Percentiles rank a stretch among this genome's conserved stretches.
phyloP scores from a whole-genome alignment of 2,113 vertebrate species.

The Antechinus flavipes region DNA sequence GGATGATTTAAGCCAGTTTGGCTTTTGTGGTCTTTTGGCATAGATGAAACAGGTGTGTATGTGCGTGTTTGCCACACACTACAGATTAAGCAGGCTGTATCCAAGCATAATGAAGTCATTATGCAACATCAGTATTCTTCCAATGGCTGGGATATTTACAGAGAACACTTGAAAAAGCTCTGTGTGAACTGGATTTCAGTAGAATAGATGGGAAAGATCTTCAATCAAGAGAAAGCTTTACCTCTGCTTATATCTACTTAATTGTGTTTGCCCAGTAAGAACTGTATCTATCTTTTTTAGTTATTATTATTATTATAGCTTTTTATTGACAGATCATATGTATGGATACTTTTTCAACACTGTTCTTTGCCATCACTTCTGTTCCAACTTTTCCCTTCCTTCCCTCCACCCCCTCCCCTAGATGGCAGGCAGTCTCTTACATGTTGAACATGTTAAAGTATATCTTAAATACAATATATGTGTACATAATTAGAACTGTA shows the following conservation, averaged over 20 bases:
- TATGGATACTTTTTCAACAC: no score
- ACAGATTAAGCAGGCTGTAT: conserved; percentile 84
- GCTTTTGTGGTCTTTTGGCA: conserved; percentile 88
- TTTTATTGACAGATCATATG: no score
- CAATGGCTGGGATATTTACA: conserved; percentile 84
- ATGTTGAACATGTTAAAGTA: no score
- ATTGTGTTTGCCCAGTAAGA: conserved; percentile 59
- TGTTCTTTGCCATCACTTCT: no score
- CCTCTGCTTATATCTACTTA: conserved; percentile 68
- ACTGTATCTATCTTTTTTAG: neutral
- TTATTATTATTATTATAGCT: no score
- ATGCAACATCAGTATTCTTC: conserved; percentile 87
- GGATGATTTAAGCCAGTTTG: conserved; percentile 87
- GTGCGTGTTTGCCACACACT: conserved; percentile 88
- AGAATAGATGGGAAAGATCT: conserved; percentile 77
- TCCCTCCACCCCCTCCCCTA: no score
- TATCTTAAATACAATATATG: no score
- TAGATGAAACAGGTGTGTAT: conserved; percentile 91
- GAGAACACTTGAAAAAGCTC: conserved; percentile 79
- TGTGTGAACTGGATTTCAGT: conserved; percentile 81
- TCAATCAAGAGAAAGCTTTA: conserved; percentile 65
- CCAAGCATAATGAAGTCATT: conserved; percentile 89
- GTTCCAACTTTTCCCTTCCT: no score
- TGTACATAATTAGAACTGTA: no score
- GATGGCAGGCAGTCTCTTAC: no score